phyloP scores from a whole-genome alignment of 37 sponge, comb jelly and placozoan genomes.

The Cliona cf. orientalis region DNA sequence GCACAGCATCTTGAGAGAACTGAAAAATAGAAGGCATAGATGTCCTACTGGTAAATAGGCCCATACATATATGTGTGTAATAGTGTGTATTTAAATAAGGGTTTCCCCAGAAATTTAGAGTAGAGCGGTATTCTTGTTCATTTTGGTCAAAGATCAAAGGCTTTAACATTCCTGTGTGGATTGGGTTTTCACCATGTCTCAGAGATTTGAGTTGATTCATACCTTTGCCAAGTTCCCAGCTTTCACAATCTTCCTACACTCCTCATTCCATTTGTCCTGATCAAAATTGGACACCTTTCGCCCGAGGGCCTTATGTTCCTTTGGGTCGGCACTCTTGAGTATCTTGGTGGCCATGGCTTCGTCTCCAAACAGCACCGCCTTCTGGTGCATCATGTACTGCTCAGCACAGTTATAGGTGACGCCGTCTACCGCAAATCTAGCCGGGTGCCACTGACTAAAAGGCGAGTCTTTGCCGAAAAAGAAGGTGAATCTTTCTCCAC shows the following conservation, averaged over 20 bases:
- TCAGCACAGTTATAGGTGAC: conserved; percentile 74
- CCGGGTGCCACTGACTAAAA: conserved; percentile 86
- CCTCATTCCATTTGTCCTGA: conserved; percentile 56
- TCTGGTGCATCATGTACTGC: conserved; percentile 93
- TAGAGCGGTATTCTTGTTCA: too few relatives aligned
- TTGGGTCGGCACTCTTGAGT: conserved; percentile 45
- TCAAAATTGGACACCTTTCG: conserved; percentile 68
- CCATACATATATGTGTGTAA: not conserved
- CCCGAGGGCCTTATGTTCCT: conserved; percentile 74
- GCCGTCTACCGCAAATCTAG: conserved; percentile 64
- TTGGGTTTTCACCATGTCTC: not conserved
- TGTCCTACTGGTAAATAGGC: too few relatives aligned
- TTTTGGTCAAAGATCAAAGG: not conserved
- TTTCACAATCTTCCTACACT: conserved; percentile 65
- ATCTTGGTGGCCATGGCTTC: conserved; percentile 48
- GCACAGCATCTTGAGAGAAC: conserved; percentile 77
- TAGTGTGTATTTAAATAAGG: not conserved
- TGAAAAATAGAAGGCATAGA: too few relatives aligned
- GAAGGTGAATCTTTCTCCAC: conserved; percentile 63
- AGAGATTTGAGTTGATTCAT: not conserved
- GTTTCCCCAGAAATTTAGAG: not conserved
- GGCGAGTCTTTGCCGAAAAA: conserved; percentile 67
- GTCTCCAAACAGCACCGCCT: conserved; percentile 84
- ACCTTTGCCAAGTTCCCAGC: conserved; percentile 76
- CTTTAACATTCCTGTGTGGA: not conserved